Evolutionary conservation across 2,888 invertebrate genomes (phyloP).

Genomic region (Sipha maydis): DNA sequence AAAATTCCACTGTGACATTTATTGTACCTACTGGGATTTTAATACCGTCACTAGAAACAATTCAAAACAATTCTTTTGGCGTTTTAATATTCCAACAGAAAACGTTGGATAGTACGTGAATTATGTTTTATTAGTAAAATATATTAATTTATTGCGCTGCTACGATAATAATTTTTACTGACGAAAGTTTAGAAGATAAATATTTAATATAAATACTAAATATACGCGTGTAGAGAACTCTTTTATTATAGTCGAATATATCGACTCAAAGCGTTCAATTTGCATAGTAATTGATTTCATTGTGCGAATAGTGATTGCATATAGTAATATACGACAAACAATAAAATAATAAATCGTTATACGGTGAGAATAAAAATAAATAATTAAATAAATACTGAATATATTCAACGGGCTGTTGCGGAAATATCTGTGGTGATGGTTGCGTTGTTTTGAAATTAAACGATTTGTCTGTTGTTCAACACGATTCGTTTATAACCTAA

Average conservation of each 20-base stretch:
- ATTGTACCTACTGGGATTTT: neutral
- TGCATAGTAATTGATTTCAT: too few relatives aligned
- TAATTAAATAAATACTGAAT: too few relatives aligned
- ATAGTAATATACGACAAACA: too few relatives aligned
- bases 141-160: neutral
- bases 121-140: neutral
- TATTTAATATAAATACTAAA: neutral
- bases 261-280: too few relatives aligned
- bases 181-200: neutral
- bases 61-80: neutral
- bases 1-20: conserved; percentile 23
- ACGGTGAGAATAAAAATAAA: too few relatives aligned
- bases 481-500: too few relatives aligned
- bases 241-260: neutral
- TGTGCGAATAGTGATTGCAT: too few relatives aligned
- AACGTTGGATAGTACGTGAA: neutral
- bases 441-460: too few relatives aligned
- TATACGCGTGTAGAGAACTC: neutral
- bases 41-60: neutral
- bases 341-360: too few relatives aligned
- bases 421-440: too few relatives aligned
- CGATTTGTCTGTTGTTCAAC: too few relatives aligned
- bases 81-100: neutral
- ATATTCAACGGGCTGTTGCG: too few relatives aligned
- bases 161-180: neutral